These are phyloP conservation scores for Eretmochelys imbricata DNA, from an alignment of 2,113 vertebrate species.

Conservation along the genomic window DNA sequence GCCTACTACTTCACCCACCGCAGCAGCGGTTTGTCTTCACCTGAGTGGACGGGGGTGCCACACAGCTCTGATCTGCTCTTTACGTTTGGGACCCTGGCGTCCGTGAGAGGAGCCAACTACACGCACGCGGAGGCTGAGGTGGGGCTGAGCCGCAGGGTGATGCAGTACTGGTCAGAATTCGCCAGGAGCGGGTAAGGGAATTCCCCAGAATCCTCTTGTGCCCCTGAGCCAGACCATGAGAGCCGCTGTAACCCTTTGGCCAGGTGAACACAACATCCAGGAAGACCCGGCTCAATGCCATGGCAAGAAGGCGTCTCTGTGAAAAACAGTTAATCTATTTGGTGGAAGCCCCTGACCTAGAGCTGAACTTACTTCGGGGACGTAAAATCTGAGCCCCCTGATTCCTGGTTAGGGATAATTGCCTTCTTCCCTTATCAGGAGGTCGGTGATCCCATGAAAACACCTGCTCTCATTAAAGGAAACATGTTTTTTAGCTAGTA, in stretches of 20 bases:
- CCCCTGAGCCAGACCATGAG: background rate
- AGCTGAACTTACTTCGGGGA: background rate
- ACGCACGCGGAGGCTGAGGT: constrained; percentile 75
- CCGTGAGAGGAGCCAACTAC: background rate
- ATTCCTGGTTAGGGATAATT: background rate
- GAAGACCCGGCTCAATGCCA: background rate
- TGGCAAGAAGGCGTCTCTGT: background rate
- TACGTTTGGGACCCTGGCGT: constrained; percentile 78
- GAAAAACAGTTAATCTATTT: background rate
- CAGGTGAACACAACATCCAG: background rate
- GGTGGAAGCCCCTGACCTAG: background rate
- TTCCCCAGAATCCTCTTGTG: background rate
- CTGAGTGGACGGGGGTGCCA: constrained; percentile 80
- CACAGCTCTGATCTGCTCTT: constrained; percentile 84
- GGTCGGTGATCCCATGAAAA: background rate
- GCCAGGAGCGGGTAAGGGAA: constrained; percentile 76
- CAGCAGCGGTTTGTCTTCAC: constrained; percentile 79
- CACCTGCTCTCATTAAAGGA: background rate
- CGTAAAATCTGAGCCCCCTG: background rate
- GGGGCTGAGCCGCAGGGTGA: constrained; percentile 76
- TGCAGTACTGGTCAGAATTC: constrained; percentile 82
- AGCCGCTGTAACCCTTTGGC: background rate
- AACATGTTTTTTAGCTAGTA: background rate
- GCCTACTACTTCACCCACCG: constrained; percentile 80
- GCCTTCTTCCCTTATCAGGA: background rate